Evolutionary conservation across 2,113 vertebrate species (phyloP).

Genomic region (Noctilio leporinus): DNA sequence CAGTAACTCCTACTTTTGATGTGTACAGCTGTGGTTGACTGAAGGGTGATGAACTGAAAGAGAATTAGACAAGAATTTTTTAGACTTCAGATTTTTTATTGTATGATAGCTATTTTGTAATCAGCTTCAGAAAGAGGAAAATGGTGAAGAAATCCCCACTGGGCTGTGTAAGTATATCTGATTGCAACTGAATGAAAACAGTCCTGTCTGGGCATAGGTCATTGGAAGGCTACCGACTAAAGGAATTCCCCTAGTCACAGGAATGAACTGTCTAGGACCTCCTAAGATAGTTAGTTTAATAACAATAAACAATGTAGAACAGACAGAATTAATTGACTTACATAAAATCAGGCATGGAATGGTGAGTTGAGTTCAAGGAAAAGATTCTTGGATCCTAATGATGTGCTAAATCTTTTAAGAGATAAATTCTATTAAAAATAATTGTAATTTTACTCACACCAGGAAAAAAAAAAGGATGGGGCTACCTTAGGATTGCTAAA

Average conservation of each 20-base stretch:
- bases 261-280: not conserved
- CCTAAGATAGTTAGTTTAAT: not conserved
- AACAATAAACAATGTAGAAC: constrained; percentile 14
- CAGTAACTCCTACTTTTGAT: not conserved
- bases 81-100: not conserved
- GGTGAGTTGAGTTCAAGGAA: not conserved
- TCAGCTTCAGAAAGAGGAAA: not conserved
- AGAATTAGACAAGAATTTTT: not conserved
- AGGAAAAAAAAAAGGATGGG: not conserved
- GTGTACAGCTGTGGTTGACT: not conserved
- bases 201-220: not conserved
- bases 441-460: not conserved
- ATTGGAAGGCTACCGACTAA: not conserved
- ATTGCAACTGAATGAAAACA: not conserved
- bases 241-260: not conserved
- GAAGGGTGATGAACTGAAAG: not conserved
- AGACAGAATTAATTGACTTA: not conserved
- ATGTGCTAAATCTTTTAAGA: not conserved
- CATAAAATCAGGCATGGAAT: not conserved
- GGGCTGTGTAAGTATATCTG: not conserved
- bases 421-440: not conserved
- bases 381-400: not conserved
- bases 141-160: not conserved
- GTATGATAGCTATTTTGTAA: not conserved
- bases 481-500: not conserved